Base-by-base conservation (phyloP, 1,140 invertebrate species). In the Gerris buenoi region DNA sequence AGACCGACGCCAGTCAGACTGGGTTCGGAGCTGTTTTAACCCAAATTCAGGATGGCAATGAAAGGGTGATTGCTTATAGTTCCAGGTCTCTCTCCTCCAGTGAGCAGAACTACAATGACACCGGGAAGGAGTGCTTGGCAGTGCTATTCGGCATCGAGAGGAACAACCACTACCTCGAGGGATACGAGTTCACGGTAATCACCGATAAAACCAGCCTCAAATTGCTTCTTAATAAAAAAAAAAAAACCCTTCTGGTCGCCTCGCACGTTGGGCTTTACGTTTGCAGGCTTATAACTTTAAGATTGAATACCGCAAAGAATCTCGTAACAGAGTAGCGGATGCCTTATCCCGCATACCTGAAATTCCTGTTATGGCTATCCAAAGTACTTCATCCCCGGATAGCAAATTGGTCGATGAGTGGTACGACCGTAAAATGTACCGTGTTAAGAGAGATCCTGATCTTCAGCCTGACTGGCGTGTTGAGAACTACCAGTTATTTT, bases 121-220 rank as follows among this genome's bases (percentile, higher is more conserved):
- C 75, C 0, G 76, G 81, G 71, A 66, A 69, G 64, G 80, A 81
- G 73, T 72, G 71, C 57, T 67, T 81, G 22, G 78, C 75, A 13
- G 64, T 80, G 5, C 58, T n/a, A n/a, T 74, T 71, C 63, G 74
- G 73, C 0, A 72, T 80, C 1, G 70, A 75, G 28, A 71, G 75
- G 26, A 74, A 75, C 27, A 23, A 71, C n/a, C 64, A 67, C 61
- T 81, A 77, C 33, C 67, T 81, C 13, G 66, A 74, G 57, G 75
- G 74, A 14, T 71, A 71, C 18, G 65, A 74, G 10, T 79, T 81
- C 60, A 74, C 63, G 1, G 72, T 79, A 0, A 27, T 74, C 5
- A 79, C 77, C 0, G 79, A 82, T 63, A 78, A 80, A 56, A 69
- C 73, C 13, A 66, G 74, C 0, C 66, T 79, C 1, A 72, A 71